A percentile compares a stretch with the other conserved stretches of the same genome.
These are phyloP conservation scores for Melangyna quadrimaculata DNA, from an alignment of 2,888 invertebrate species.

Conservation along the genomic window DNA sequence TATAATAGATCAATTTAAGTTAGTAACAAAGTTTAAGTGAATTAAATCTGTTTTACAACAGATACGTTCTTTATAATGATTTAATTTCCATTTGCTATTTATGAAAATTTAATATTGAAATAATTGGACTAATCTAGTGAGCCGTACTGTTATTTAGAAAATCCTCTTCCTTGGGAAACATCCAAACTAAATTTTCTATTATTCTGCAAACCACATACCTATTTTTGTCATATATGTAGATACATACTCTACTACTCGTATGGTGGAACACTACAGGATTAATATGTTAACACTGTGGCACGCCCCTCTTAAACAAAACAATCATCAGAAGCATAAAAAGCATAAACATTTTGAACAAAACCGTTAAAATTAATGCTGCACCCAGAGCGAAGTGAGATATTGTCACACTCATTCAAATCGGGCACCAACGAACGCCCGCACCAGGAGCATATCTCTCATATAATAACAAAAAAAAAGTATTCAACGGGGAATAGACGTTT, in stretches of 20 bases:
- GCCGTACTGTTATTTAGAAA: neutral
- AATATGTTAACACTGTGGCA: constrained; percentile 1
- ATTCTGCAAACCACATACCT: neutral
- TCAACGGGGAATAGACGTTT: constrained; percentile 8
- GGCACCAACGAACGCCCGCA: neutral
- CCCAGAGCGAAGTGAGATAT: constrained; percentile 62
- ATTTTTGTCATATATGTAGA: neutral
- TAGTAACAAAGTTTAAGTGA: too few species aligned
- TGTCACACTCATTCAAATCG: constrained; percentile 55
- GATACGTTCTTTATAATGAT: too few species aligned
- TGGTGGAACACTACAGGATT: neutral
- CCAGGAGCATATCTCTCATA: constrained; percentile 5
- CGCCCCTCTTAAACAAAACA: constrained; percentile 44
- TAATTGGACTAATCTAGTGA: too few species aligned
- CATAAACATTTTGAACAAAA: constrained; percentile 59
- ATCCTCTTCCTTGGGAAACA: neutral
- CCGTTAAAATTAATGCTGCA: constrained; percentile 62
- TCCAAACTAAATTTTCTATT: neutral
- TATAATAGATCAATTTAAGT: too few species aligned
- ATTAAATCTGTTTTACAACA: too few species aligned
- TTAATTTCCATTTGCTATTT: too few species aligned
- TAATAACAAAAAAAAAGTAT: constrained; percentile 30
- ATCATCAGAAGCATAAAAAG: constrained; percentile 55
- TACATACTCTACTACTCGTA: neutral
- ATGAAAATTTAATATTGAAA: too few species aligned